phyloP scores from a whole-genome alignment of 2,888 invertebrate genomes.

The Torymus tubicola region DNA sequence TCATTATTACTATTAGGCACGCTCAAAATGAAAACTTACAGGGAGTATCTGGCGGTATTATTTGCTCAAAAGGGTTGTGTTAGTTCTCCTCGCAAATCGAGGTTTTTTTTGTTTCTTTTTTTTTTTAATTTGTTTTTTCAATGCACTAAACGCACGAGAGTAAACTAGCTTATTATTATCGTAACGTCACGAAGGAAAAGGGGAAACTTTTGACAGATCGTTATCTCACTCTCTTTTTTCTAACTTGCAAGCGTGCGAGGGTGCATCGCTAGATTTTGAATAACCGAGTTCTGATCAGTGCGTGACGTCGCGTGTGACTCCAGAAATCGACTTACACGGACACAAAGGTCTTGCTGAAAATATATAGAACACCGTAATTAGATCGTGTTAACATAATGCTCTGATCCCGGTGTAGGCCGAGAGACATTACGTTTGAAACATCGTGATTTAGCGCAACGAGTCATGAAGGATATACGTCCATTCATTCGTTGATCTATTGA shows the following conservation, averaged over 20 bases:
- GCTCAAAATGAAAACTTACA: constrained; percentile 58
- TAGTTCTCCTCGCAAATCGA: constrained; percentile 54
- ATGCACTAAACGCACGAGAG: constrained; percentile 52
- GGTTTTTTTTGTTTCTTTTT: constrained; percentile 35
- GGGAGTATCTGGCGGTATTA: constrained; percentile 58
- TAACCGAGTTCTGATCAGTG: constrained; percentile 59
- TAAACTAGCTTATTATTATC: constrained; percentile 52
- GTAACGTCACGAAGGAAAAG: constrained; percentile 50
- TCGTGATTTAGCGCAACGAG: constrained; percentile 42
- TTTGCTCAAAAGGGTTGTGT: constrained; percentile 56
- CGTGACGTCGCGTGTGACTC: constrained; percentile 56
- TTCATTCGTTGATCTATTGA: constrained; percentile 40
- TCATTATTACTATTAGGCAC: constrained; percentile 58
- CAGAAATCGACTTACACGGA: constrained; percentile 75
- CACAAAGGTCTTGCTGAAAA: constrained; percentile 76
- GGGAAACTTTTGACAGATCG: constrained; percentile 56
- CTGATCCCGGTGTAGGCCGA: constrained; percentile 44
- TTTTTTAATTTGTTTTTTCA: constrained; percentile 36
- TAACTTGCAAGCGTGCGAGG: constrained; percentile 59
- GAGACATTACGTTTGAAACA: constrained; percentile 44
- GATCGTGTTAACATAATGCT: constrained; percentile 28
- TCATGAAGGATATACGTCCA: constrained; percentile 48
- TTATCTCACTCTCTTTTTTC: constrained; percentile 58
- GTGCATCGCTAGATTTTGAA: constrained; percentile 56
- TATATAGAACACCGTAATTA: constrained; percentile 61